Percentiles rank a stretch among this genome's conserved stretches.
Evolutionary conservation across 1,140 invertebrate genomes (phyloP).

Genomic region (Hycleus cichorii): DNA sequence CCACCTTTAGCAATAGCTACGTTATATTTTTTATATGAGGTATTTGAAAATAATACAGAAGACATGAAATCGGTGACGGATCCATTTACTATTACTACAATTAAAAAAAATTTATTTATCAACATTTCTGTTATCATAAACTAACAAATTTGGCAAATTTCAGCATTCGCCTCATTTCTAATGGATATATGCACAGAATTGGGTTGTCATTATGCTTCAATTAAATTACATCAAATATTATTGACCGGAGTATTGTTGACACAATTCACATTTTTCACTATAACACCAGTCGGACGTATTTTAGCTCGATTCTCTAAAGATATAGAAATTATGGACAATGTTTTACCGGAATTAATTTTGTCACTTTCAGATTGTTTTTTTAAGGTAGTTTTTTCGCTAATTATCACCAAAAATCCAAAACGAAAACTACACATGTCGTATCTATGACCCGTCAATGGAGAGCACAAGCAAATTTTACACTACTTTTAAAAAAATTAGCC

Average conservation of each 20-base stretch:
- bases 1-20: constrained; percentile 37
- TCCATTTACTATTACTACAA: no score
- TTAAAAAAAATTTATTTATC: not conserved
- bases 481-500: not conserved
- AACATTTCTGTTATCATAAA: not conserved
- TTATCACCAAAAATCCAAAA: no score
- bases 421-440: no score
- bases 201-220: constrained; percentile 65
- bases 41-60: not conserved
- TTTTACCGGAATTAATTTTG: constrained; percentile 58
- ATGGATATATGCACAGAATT: constrained; percentile 62
- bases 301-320: constrained; percentile 81
- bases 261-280: constrained; percentile 77
- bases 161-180: constrained; percentile 61
- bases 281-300: constrained; percentile 78
- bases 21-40: not conserved
- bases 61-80: not conserved
- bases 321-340: constrained; percentile 38
- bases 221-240: constrained; percentile 65
- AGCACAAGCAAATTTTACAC: no score
- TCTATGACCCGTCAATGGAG: no score
- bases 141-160: constrained; percentile 28
- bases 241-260: constrained; percentile 65
- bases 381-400: not conserved
- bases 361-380: constrained; percentile 66